These are phyloP conservation scores for Sisor rabdophorus DNA, from an alignment of 2,113 vertebrate species.

Conservation along the genomic window DNA sequence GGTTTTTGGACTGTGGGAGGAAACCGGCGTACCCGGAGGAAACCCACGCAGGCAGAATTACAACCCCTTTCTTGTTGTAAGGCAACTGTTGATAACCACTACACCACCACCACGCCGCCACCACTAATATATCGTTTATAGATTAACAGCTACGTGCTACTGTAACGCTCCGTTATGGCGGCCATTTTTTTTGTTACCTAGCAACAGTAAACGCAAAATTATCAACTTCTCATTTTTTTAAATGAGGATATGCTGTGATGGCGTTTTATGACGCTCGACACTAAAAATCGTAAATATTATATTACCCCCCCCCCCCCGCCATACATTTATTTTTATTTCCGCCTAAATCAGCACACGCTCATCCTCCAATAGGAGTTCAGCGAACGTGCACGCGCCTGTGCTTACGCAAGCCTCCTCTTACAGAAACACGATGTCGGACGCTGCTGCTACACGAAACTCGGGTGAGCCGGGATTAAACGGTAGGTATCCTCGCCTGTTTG, in stretches of 20 bases:
- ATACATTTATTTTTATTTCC: background rate
- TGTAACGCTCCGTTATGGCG: too few relatives aligned
- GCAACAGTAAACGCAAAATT: background rate
- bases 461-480: constrained; percentile 71
- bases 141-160: background rate
- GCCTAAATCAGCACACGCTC: background rate
- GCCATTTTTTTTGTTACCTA: background rate
- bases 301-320: too few relatives aligned
- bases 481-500: constrained; percentile 29
- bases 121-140: too few relatives aligned
- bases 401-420: constrained; percentile 55
- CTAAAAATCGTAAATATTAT: background rate
- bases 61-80: too few relatives aligned
- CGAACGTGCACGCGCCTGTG: background rate
- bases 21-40: too few relatives aligned
- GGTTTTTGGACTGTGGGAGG: too few relatives aligned
- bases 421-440: constrained; percentile 64
- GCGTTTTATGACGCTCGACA: background rate
- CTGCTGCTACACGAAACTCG: constrained; percentile 61
- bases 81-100: too few relatives aligned
- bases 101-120: too few relatives aligned
- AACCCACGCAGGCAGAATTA: too few relatives aligned
- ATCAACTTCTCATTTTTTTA: background rate
- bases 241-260: background rate
- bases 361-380: background rate